These are phyloP conservation scores for Manduca sexta DNA, from an alignment of 1,140 invertebrate species.

Conservation along the genomic window DNA sequence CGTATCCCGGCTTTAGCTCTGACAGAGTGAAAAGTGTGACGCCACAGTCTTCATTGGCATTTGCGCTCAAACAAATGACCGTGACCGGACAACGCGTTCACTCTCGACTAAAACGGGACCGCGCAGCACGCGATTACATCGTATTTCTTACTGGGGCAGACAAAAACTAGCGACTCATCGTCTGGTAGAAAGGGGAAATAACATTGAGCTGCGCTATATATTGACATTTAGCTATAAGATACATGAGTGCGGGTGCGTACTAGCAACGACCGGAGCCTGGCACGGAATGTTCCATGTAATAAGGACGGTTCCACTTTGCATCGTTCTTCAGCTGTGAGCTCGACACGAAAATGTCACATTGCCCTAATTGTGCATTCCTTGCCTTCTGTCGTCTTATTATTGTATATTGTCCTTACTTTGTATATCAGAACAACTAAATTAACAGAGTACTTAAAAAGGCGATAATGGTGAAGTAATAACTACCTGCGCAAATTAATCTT, in stretches of 20 bases:
- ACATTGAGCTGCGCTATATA: slow-evolving; percentile 14
- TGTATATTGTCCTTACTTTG: too few species aligned
- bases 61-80: slow-evolving; percentile 36
- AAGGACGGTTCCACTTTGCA: slow-evolving; percentile 38
- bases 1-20: slow-evolving; percentile 10
- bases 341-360: slow-evolving; percentile 32
- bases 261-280: slow-evolving; percentile 51
- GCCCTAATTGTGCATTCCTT: slow-evolving; percentile 6
- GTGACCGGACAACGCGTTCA: slow-evolving; percentile 43
- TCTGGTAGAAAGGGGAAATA: slow-evolving; percentile 2
- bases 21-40: slow-evolving; percentile 36
- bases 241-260: slow-evolving; percentile 40
- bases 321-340: slow-evolving; percentile 26
- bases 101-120: slow-evolving; percentile 41
- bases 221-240: slow-evolving; percentile 15
- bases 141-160: slow-evolving; percentile 1
- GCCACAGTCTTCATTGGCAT: slow-evolving; percentile 25
- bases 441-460: too few species aligned
- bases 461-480: too few species aligned
- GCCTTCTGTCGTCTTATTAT: too few species aligned
- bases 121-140: slow-evolving; percentile 21
- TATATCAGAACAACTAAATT: too few species aligned
- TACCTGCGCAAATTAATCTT: not conserved
- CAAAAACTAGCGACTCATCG: not conserved
- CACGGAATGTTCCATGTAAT: slow-evolving; percentile 40